phyloP scores from a whole-genome alignment of 2,797 vertebrate species.

The Psittacula derbiana region DNA sequence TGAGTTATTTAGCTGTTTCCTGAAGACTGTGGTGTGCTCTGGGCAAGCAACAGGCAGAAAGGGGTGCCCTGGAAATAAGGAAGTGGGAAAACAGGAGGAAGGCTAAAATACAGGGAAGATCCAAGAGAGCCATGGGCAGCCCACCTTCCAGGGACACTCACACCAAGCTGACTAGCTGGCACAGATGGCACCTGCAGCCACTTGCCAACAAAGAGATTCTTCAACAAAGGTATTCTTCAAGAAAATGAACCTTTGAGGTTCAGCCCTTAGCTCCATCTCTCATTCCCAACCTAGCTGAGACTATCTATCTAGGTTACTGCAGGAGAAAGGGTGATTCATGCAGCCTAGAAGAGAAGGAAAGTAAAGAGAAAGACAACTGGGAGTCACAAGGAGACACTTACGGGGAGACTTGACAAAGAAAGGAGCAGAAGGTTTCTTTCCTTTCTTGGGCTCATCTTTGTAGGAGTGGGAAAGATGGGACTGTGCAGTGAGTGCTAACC shows the following conservation, averaged over 20 bases:
- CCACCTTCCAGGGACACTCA: not conserved
- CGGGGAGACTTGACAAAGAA: not conserved
- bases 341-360: not conserved
- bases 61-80: not conserved
- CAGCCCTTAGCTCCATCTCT: not conserved
- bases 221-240: not conserved
- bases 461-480: not conserved
- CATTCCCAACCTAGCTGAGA: not conserved
- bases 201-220: not conserved
- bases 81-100: not conserved
- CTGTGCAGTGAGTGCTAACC: not conserved
- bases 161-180: not conserved
- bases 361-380: not conserved
- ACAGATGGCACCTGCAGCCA: not conserved
- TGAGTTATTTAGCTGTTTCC: slow-evolving; percentile 3
- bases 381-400: not conserved
- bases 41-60: not conserved
- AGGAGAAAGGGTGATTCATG: not conserved
- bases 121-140: not conserved
- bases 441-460: not conserved
- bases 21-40: not conserved
- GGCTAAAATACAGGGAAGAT: not conserved
- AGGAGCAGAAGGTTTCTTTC: not conserved
- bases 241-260: not conserved
- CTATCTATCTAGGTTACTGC: not conserved